These are phyloP conservation scores for Coenonympha glycerion DNA, from an alignment of 2,888 invertebrate genomes.

Conservation along the genomic window DNA sequence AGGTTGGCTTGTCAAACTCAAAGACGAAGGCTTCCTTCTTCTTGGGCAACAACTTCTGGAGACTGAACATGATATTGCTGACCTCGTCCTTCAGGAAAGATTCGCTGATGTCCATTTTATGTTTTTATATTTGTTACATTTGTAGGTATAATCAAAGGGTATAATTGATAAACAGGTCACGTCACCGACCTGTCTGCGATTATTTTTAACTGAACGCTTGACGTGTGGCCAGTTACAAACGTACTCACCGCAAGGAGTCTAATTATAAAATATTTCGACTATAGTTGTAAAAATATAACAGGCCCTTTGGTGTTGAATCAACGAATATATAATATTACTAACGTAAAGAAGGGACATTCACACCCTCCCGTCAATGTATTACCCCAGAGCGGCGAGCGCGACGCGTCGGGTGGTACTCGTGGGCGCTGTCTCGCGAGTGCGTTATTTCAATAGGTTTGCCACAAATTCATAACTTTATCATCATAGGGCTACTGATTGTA, in stretches of 20 bases:
- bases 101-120: slow-evolving; percentile 62
- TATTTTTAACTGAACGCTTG: slow-evolving; percentile 55
- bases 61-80: slow-evolving; percentile 50
- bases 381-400: too few species aligned
- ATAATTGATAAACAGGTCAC: slow-evolving; percentile 52
- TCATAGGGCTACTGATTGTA: too few species aligned
- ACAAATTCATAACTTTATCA: too few species aligned
- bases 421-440: too few species aligned
- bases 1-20: slow-evolving; percentile 39
- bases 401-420: too few species aligned
- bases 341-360: too few species aligned
- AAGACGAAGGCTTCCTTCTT: slow-evolving; percentile 54
- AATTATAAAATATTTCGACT: slow-evolving; percentile 30
- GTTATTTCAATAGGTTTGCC: too few species aligned
- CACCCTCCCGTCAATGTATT: too few species aligned
- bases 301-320: too few species aligned
- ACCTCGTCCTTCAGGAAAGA: slow-evolving; percentile 59
- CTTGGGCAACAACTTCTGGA: slow-evolving; percentile 59
- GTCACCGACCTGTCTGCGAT: slow-evolving; percentile 61
- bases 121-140: slow-evolving; percentile 35
- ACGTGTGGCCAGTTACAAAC: slow-evolving; percentile 50
- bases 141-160: slow-evolving; percentile 37
- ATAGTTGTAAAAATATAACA: too few species aligned
- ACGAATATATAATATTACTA: too few species aligned
- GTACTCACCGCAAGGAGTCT: slow-evolving; percentile 50